phyloP scores from a whole-genome alignment of 2,113 vertebrate genomes.

The Thermophis baileyi region DNA sequence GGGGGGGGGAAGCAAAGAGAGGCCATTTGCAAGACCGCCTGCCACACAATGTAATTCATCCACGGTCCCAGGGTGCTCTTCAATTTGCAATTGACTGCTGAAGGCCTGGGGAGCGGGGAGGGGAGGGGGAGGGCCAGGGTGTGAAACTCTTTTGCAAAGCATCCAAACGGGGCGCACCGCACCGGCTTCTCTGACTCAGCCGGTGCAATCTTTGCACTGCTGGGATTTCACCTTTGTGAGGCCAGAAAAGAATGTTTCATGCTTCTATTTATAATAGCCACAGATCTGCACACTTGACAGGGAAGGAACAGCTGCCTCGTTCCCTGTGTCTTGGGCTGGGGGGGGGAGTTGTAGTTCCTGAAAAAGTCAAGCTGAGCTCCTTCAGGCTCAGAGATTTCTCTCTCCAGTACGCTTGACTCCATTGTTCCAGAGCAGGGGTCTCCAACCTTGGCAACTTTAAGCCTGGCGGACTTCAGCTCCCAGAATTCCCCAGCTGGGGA shows the following conservation, averaged over 20 bases:
- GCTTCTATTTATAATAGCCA: slow-evolving; percentile 24
- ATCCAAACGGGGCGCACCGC: not conserved
- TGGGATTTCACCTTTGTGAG: slow-evolving; percentile 2
- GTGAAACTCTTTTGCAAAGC: not conserved
- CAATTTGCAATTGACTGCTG: not conserved
- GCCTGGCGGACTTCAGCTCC: too few species aligned
- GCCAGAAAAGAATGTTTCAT: not conserved
- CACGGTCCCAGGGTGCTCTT: rapidly evolving
- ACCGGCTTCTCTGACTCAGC: slow-evolving; percentile 6
- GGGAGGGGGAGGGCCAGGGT: too few species aligned
- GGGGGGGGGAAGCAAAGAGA: not conserved
- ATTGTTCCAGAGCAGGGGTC: not conserved
- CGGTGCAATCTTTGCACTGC: not conserved
- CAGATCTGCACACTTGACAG: slow-evolving; percentile 8
- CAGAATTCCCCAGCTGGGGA: too few species aligned
- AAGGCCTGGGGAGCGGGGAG: not conserved
- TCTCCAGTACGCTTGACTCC: not conserved
- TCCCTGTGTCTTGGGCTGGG: not conserved
- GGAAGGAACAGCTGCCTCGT: slow-evolving; percentile 27
- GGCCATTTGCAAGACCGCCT: not conserved
- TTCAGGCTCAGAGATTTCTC: not conserved
- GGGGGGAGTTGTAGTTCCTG: not conserved
- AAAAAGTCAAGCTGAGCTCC: not conserved
- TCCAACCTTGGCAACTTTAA: too few species aligned
- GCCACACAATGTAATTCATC: not conserved